Base-by-base conservation (phyloP, 2,113 vertebrate species). In the Hassar affinis region DNA sequence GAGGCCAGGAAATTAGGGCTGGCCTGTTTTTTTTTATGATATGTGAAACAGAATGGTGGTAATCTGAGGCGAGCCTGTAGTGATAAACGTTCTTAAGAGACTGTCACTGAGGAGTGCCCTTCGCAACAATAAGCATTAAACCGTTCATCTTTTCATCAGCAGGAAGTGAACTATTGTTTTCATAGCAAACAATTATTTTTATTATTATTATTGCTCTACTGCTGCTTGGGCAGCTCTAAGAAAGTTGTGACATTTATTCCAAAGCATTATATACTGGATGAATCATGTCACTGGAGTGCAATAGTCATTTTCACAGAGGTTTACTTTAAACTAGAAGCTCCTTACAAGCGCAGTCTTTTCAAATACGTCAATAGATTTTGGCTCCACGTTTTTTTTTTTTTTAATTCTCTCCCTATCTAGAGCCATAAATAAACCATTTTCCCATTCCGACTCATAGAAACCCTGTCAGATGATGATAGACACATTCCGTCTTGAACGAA, bases 21-120 rank as follows among this genome's bases (percentile, higher is more conserved):
- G 20, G 47, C 57, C 22, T 52, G 30, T 33, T 83, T 82, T 38
- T 27, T 38, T 22, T 76, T 4, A 30, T 45, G 1, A 27, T 35
- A 61, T 35, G 54, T 22, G n/a, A 80, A 66, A 25, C 77, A 79
- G 69, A n/a, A 71, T 57, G 12, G 18, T 8, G 2, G 69, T 80
- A 86, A 80, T 83, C 59, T 2, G 81, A 80, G 38, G 68, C 17
- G 47, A 52, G 22, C 56, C 45, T 80, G 42, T 35, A 15, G 69
- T 80, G 75, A 54, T 64, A 85, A 81, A 33, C 51, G 77, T 71
- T 79, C 51, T 59, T 64, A 14, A 68, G 68, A 15, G 47, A 75
- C 66, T 30, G 69, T 69, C 49, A 51, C 68, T 18, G 57, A 49
- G 47, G 69, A 51, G 77, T 6, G 56, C 42, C 80, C 54, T n/a